A percentile compares a stretch with the other conserved stretches of the same genome.
phyloP scores from a whole-genome alignment of 2,797 vertebrate genomes.

The Ctenosaura bakeri region DNA sequence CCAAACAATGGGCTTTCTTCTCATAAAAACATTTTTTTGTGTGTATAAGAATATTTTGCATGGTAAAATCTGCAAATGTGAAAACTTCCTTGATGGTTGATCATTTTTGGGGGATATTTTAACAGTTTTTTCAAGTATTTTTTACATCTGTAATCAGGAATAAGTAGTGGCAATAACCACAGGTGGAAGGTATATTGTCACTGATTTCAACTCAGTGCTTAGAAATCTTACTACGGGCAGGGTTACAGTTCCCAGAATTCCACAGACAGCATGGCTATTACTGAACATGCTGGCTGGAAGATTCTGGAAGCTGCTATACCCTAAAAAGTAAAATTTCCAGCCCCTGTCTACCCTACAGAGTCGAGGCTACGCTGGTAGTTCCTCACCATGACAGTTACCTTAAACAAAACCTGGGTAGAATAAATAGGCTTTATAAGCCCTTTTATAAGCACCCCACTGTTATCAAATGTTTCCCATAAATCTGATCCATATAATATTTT shows the following conservation, averaged over 20 bases:
- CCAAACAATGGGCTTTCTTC: too few relatives aligned
- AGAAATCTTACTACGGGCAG: neutral
- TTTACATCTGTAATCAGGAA: neutral
- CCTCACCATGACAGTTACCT: neutral
- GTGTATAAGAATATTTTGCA: too few relatives aligned
- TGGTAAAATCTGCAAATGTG: too few relatives aligned
- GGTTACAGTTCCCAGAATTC: neutral
- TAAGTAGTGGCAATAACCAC: neutral
- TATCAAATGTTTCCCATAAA: slow-evolving; percentile 1
- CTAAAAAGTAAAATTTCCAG: neutral
- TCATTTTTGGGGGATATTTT: too few relatives aligned
- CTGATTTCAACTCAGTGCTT: neutral
- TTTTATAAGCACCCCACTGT: slow-evolving; percentile 4
- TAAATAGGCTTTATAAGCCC: neutral
- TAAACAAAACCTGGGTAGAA: neutral
- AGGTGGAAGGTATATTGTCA: neutral
- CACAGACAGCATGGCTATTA: neutral
- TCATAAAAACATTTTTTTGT: too few relatives aligned
- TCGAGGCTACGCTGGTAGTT: neutral
- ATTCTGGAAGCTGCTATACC: too few relatives aligned
- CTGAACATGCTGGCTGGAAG: too few relatives aligned
- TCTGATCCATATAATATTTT: slow-evolving; percentile 1
- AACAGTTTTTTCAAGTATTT: too few relatives aligned
- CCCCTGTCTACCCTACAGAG: neutral
- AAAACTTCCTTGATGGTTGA: too few relatives aligned